Conservation (phyloP, 2,888 invertebrate genomes). For the Ypsolopha scabrella region DNA sequence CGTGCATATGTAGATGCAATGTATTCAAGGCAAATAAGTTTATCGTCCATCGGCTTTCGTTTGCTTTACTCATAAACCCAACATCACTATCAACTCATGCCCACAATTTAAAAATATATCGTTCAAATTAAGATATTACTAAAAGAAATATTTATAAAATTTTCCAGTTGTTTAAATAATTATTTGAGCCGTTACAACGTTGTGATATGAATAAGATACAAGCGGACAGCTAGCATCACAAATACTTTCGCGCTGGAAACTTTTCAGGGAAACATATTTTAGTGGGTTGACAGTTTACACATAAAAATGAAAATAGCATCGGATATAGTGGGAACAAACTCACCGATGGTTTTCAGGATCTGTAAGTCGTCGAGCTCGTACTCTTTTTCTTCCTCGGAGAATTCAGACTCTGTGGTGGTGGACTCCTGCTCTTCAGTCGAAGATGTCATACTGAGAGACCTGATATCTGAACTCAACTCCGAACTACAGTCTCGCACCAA, state of each 20-base stretch:
- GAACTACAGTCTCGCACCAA: conserved; percentile 66
- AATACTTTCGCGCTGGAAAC: background rate
- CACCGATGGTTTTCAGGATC: conserved; percentile 89
- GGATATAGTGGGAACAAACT: conserved; percentile 37
- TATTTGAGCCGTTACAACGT: background rate
- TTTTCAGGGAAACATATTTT: background rate
- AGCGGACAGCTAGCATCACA: background rate
- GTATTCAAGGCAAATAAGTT: no score
- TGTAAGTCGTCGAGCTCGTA: conserved; percentile 84
- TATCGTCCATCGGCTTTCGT: no score
- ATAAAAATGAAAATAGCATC: no score
- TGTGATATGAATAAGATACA: background rate
- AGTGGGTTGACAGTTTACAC: background rate
- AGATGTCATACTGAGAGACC: conserved; percentile 62
- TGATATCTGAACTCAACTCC: conserved; percentile 59
- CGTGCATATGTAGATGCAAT: no score
- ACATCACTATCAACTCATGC: no score
- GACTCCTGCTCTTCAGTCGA: conserved; percentile 69
- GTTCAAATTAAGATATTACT: no score
- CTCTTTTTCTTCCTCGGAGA: conserved; percentile 71
- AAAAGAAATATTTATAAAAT: background rate
- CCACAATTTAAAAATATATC: no score
- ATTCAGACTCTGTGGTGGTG: conserved; percentile 67
- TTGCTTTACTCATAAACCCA: no score
- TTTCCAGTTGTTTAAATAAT: background rate